phyloP scores from a whole-genome alignment of 23 tunicate species.

The Halocynthia roretzi region DNA sequence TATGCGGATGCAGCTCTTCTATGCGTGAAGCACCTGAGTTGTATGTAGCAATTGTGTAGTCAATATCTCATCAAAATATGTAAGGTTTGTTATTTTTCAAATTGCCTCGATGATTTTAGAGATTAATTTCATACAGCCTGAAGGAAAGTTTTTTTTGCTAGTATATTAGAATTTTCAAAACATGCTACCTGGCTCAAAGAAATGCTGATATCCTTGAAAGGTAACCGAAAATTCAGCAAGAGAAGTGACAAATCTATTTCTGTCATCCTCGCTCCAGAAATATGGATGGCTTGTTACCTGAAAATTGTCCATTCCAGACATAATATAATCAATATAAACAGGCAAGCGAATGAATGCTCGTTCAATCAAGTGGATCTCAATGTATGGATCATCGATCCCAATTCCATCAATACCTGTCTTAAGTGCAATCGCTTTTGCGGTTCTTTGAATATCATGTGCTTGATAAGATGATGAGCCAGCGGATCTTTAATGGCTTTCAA shows the following conservation, averaged over 20 bases:
- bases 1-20: no score
- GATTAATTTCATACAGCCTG: not conserved
- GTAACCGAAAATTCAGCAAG: constrained; percentile 22
- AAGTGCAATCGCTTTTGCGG: constrained; percentile 51
- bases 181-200: no score
- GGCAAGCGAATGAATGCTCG: no score
- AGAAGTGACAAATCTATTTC: constrained; percentile 13
- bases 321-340: no score
- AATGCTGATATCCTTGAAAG: no score
- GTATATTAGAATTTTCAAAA: no score
- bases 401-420: constrained; percentile 20
- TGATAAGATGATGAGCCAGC: constrained; percentile 55
- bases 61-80: not conserved
- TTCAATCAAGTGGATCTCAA: no score
- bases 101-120: not conserved
- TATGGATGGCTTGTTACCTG: constrained; percentile 53
- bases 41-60: not conserved
- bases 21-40: no score
- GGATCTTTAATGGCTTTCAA: constrained; percentile 48
- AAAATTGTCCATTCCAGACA: not conserved
- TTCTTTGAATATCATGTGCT: constrained; percentile 62
- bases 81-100: not conserved
- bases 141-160: not conserved
- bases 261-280: constrained; percentile 50
- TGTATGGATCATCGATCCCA: no score